A percentile compares a stretch with the other conserved stretches of the same genome.
These are phyloP conservation scores for Icerya purchasi DNA, from an alignment of 2,888 invertebrate species.

Conservation along the genomic window DNA sequence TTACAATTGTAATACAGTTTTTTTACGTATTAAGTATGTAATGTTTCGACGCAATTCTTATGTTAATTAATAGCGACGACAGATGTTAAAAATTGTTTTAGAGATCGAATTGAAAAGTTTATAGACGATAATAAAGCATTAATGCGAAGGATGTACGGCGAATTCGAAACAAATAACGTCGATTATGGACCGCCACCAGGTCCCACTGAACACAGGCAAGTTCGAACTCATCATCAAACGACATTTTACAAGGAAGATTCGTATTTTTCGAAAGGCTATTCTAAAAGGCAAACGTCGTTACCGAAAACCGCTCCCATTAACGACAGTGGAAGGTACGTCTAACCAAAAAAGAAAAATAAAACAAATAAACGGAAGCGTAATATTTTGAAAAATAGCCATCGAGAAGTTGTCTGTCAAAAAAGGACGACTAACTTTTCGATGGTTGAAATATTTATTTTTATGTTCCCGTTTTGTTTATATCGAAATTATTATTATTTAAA, in stretches of 20 bases:
- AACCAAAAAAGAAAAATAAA: too few relatives aligned
- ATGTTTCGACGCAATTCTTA: background rate
- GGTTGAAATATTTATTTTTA: too few relatives aligned
- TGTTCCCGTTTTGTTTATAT: too few relatives aligned
- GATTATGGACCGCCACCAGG: constrained; percentile 14
- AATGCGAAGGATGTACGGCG: constrained; percentile 83
- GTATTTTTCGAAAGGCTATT: constrained; percentile 10
- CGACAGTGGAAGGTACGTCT: constrained; percentile 10
- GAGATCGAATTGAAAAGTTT: constrained; percentile 73
- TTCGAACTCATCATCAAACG: constrained; percentile 8
- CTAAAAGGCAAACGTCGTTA: constrained; percentile 9
- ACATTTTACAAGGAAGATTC: constrained; percentile 9
- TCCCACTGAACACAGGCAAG: constrained; percentile 2
- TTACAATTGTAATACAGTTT: background rate
- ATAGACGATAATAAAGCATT: constrained; percentile 86
- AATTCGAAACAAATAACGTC: constrained; percentile 33
- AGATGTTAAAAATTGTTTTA: constrained; percentile 25
- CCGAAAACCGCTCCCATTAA: constrained; percentile 9
- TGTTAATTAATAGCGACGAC: background rate
- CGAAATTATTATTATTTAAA: too few relatives aligned
- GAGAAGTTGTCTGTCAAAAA: too few relatives aligned
- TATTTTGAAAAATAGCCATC: too few relatives aligned
- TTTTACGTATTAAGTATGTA: background rate
- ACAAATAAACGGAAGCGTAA: too few relatives aligned
- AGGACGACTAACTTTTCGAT: too few relatives aligned